Percentiles rank a stretch among this genome's conserved stretches.
phyloP scores from a whole-genome alignment of 2,888 invertebrate species.

The Aelia acuminata region DNA sequence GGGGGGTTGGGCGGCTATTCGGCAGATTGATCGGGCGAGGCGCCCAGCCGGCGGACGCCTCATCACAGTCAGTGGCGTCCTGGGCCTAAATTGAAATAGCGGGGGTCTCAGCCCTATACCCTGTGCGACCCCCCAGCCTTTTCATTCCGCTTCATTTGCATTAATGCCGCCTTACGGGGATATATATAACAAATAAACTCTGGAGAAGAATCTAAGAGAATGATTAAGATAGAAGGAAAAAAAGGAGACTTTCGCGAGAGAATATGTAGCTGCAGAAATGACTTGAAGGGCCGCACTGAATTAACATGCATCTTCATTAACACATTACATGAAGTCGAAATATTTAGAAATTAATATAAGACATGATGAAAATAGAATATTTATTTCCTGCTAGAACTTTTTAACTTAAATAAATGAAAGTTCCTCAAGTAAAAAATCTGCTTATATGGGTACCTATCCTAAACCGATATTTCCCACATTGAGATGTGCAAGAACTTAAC shows the following conservation, averaged over 20 bases:
- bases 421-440: too few species aligned
- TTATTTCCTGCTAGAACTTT: too few species aligned
- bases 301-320: too few species aligned
- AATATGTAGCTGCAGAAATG: not conserved
- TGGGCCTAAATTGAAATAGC: constrained; percentile 47
- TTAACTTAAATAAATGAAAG: too few species aligned
- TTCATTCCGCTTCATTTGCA: constrained; percentile 39
- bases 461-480: too few species aligned
- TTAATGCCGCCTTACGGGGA: not conserved
- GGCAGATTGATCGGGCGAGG: constrained; percentile 53
- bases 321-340: too few species aligned
- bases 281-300: too few species aligned
- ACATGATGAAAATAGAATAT: too few species aligned
- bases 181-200: not conserved
- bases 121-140: too few species aligned
- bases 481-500: too few species aligned
- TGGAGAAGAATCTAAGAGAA: not conserved
- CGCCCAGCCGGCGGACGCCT: constrained; percentile 47
- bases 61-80: constrained; percentile 18
- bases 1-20: constrained; percentile 4
- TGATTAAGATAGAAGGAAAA: not conserved
- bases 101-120: not conserved
- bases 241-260: not conserved
- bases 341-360: too few species aligned
- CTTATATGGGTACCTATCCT: too few species aligned